Evolutionary conservation across 2,113 vertebrate species (phyloP).

Genomic region (Heterotilapia buettikoferi): DNA sequence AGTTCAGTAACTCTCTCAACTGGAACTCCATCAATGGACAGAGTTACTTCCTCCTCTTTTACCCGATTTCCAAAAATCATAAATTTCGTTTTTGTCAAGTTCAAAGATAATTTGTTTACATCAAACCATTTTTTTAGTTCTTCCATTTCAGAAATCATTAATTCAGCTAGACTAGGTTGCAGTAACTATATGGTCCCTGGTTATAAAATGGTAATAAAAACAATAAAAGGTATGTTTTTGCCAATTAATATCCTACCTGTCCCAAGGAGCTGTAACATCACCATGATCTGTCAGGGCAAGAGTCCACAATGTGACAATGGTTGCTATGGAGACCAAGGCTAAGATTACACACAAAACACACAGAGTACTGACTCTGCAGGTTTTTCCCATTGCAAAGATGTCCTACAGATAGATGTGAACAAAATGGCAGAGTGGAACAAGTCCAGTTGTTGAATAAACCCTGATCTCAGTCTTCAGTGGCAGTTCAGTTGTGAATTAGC

Average conservation of each 20-base stretch:
- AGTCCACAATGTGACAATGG: slow-evolving; percentile 79
- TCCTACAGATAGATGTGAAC: not conserved
- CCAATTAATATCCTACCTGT: not conserved
- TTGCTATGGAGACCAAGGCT: slow-evolving; percentile 63
- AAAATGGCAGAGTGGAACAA: not conserved
- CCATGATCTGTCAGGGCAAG: slow-evolving; percentile 53
- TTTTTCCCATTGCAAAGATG: slow-evolving; percentile 64
- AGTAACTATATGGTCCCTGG: not conserved
- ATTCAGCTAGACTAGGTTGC: not conserved
- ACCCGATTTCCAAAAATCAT: not conserved
- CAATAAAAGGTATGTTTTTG: not conserved
- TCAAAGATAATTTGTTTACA: not conserved
- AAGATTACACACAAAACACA: slow-evolving; percentile 69
- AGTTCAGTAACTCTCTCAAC: not conserved
- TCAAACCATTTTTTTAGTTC: not conserved
- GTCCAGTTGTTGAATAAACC: not conserved
- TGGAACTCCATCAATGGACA: not conserved
- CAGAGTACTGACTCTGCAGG: slow-evolving; percentile 76
- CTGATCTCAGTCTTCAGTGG: not conserved
- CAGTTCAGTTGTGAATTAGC: not conserved
- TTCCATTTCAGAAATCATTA: not conserved
- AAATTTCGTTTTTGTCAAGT: not conserved
- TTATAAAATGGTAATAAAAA: not conserved
- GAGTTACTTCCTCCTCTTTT: not conserved
- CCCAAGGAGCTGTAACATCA: slow-evolving; percentile 25